Percentiles rank a stretch among this genome's conserved stretches.
These are phyloP conservation scores for Trialeurodes vaporariorum DNA, from an alignment of 1,140 invertebrate species.

Conservation along the genomic window DNA sequence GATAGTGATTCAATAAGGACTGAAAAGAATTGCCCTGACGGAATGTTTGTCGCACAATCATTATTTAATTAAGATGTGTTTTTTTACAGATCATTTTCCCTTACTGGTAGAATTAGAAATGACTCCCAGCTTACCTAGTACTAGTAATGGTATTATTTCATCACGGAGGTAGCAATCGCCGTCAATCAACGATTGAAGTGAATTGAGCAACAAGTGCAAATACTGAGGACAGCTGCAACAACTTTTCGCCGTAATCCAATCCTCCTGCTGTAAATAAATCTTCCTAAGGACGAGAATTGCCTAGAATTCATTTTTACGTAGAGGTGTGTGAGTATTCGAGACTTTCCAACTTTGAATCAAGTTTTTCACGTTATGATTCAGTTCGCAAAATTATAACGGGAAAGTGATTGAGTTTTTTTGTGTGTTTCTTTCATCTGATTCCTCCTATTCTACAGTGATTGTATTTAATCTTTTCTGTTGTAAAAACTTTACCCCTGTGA, in stretches of 20 bases:
- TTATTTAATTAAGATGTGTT: slow-evolving; percentile 21
- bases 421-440: no score
- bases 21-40: neutral
- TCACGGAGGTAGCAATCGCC: neutral
- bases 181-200: neutral
- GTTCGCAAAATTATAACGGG: no score
- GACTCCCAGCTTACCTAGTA: slow-evolving; percentile 40
- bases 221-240: no score
- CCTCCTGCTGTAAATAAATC: neutral
- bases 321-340: no score
- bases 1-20: neutral
- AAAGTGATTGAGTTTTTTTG: no score
- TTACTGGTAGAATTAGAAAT: slow-evolving; percentile 90
- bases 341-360: no score
- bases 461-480: no score
- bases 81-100: slow-evolving; percentile 80
- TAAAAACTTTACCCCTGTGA: no score
- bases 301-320: neutral
- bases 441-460: no score
- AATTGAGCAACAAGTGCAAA: neutral
- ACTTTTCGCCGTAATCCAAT: no score
- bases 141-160: slow-evolving; percentile 35
- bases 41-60: neutral
- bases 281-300: neutral
- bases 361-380: no score